Evolutionary conservation across 2,888 invertebrate genomes (phyloP).

Genomic region (Thalpophila matura): DNA sequence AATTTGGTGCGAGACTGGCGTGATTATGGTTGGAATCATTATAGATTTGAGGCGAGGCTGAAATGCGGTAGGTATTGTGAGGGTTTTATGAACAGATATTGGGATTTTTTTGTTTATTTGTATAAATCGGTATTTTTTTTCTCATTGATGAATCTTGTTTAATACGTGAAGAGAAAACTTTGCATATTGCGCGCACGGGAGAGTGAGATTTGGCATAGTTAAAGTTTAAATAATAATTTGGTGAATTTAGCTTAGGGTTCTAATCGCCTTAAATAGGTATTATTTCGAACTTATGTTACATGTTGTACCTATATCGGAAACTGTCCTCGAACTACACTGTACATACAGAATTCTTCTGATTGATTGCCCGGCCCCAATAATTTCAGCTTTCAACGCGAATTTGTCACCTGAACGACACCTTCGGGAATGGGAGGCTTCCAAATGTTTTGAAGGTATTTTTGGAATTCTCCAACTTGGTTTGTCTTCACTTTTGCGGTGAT

Average conservation of each 20-base stretch:
- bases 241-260: no score
- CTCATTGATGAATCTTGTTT: no score
- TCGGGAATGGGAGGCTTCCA: constrained; percentile 64
- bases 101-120: no score
- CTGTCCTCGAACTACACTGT: constrained; percentile 30
- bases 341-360: constrained; percentile 72
- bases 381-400: constrained; percentile 75
- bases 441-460: constrained; percentile 53
- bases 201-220: no score
- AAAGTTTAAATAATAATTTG: no score
- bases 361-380: constrained; percentile 77
- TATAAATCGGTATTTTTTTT: no score
- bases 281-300: no score
- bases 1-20: constrained; percentile 52
- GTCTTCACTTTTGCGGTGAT: neutral
- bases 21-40: constrained; percentile 51
- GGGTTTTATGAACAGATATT: constrained; percentile 16
- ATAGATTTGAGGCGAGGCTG: constrained; percentile 36
- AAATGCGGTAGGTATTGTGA: constrained; percentile 30
- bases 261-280: no score
- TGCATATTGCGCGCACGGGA: no score
- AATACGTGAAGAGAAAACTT: no score
- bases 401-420: constrained; percentile 81
- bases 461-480: constrained; percentile 25
- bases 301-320: constrained; percentile 22